A percentile compares a stretch with the other conserved stretches of the same genome.
Conservation (phyloP, 2,113 vertebrate genomes). For the Natator depressus region DNA sequence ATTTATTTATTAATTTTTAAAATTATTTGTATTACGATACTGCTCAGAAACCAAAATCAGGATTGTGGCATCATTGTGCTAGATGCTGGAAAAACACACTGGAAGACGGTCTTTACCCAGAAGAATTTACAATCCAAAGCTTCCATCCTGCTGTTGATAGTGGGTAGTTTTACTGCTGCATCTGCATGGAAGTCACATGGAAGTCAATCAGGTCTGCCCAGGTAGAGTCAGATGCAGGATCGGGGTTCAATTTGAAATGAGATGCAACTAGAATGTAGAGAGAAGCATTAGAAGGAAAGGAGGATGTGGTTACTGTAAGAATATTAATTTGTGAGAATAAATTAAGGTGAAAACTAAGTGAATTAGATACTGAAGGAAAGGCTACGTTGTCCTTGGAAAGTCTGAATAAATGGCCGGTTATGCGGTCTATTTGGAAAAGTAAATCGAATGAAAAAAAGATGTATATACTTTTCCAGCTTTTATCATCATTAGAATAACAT, state of each 20-base stretch:
- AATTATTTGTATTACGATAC: not conserved
- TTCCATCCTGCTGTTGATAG: not conserved
- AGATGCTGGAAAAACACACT: not conserved
- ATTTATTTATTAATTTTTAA: not conserved
- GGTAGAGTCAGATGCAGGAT: not conserved
- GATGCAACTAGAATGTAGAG: not conserved
- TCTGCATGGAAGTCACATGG: not conserved
- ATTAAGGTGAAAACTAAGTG: accelerated
- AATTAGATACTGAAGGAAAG: not conserved
- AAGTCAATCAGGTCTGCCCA: not conserved
- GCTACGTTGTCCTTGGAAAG: not conserved
- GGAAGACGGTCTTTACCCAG: not conserved
- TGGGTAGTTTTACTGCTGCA: not conserved
- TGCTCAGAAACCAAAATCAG: not conserved
- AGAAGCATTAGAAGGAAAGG: not conserved
- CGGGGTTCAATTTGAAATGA: not conserved
- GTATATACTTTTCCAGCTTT: accelerated
- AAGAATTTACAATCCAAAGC: not conserved
- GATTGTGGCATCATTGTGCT: not conserved
- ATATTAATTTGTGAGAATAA: not conserved
- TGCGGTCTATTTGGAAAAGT: not conserved
- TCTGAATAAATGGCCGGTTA: not conserved
- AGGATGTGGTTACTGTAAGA: not conserved
- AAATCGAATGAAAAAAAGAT: not conserved
- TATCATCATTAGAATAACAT: not conserved